Evolutionary conservation across 1,140 invertebrate genomes (phyloP), one percentile per base, ranked within the genome.

Genomic region (Drosophila trapezifrons): DNA sequence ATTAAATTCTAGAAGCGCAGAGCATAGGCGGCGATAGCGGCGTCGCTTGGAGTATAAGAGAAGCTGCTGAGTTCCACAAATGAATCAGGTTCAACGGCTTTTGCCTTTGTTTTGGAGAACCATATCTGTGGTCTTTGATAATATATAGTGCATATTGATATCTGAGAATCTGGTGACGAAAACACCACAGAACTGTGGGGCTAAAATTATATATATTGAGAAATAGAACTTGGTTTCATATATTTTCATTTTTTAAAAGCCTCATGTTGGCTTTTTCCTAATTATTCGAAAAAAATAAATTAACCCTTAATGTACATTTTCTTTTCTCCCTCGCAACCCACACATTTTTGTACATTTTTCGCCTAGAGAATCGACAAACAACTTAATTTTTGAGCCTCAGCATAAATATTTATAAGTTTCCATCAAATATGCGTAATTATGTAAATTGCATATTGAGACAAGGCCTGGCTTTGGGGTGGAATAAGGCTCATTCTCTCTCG

Each of bases 401-500:
- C 75, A 83, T 83, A 78, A 83, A 83, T 83, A 83, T 83, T 83
- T 79, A 83, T 71, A 83, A 83, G 80, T 83, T 82, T 78, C 37
- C 38, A n/a, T 35, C 47, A 71, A 83, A 78, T 76, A 75, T 83
- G 75, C 80, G 80, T 78, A 83, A 83, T 83, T 83, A 83, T 83
- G 80, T 78, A 83, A 83, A 83, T 83, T 83, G 65, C 56, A 55
- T 74, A 83, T 83, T 78, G 70, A 82, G 80, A 56, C 42, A 60
- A 78, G 80, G 46, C 42, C 18, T 37, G 22, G 51, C n/a, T 4
- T 25, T 17, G 18, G n/a, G 18, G 18, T 37, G 22, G 6, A 37
- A 35, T 35, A 35, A 22, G 43, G 27, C 17, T 17, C 27, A 29
- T 8, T 32, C 29, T 32, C 59, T 47, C 64, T 43, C 37, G 45